A percentile compares a stretch with the other conserved stretches of the same genome.
Conservation (phyloP, 37 sponge, comb jelly and placozoan species). For the Spongilla lacustris region DNA sequence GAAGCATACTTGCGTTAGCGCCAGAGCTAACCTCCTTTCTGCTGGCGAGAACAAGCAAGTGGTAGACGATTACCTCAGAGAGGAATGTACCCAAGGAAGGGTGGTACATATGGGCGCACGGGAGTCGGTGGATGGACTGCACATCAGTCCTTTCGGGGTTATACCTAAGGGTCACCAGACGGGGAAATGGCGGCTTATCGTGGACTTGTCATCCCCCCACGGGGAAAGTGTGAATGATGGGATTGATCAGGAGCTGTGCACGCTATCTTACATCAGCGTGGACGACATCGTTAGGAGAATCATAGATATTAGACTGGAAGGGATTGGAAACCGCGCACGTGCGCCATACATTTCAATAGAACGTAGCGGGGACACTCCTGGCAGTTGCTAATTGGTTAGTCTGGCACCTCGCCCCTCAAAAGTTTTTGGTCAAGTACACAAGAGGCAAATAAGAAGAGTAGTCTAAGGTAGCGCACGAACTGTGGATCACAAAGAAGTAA, state of each 20-base stretch:
- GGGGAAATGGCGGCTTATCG: constrained; percentile 9
- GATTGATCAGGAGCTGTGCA: constrained; percentile 21
- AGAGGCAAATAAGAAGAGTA: too few relatives aligned
- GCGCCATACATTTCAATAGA: too few relatives aligned
- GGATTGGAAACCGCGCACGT: too few relatives aligned
- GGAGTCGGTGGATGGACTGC: background rate
- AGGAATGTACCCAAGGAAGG: background rate
- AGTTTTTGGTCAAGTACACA: too few relatives aligned
- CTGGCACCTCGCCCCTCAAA: too few relatives aligned
- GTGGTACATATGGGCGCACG: too few relatives aligned
- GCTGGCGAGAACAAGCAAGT: constrained; percentile 1
- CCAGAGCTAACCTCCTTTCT: constrained; percentile 3
- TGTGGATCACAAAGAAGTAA: too few relatives aligned
- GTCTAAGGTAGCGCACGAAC: too few relatives aligned
- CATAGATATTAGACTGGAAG: too few relatives aligned
- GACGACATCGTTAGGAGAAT: background rate
- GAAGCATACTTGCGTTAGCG: background rate
- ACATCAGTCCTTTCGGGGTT: constrained; percentile 7
- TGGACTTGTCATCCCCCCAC: background rate
- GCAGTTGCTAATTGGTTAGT: too few relatives aligned
- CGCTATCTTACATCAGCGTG: constrained; percentile 16
- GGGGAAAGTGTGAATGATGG: constrained; percentile 26
- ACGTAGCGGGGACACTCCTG: too few relatives aligned
- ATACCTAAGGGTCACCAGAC: background rate
- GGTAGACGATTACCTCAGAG: constrained; percentile 1